Percentiles rank a stretch among this genome's conserved stretches.
Evolutionary conservation across 2,113 vertebrate genomes (phyloP).

Genomic region (Pica pica): DNA sequence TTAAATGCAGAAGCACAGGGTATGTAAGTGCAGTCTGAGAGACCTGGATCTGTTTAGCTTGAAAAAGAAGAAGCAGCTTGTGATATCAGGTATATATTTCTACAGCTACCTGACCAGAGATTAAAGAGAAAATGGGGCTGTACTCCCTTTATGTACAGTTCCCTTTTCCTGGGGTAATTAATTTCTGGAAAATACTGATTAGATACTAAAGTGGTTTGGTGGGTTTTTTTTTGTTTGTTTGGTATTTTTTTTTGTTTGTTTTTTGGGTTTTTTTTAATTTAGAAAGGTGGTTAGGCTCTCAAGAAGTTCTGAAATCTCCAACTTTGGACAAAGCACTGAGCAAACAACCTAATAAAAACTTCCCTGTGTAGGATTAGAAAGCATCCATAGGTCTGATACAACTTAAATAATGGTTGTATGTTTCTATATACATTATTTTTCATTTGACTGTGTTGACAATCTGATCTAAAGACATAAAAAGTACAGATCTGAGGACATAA

Average conservation of each 20-base stretch:
- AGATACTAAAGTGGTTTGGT: background rate
- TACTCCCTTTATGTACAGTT: background rate
- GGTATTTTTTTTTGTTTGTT: too few species aligned
- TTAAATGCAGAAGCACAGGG: background rate
- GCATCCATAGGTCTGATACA: background rate
- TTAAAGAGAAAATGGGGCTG: background rate
- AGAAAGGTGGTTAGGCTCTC: background rate
- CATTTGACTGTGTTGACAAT: background rate
- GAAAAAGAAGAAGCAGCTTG: background rate
- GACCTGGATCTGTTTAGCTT: background rate
- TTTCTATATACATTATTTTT: background rate
- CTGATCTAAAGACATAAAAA: background rate
- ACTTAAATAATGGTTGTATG: background rate
- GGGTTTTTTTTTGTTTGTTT: accelerated
- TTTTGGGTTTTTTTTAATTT: background rate
- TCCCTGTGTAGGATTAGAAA: background rate
- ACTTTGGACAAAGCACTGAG: background rate
- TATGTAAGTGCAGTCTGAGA: background rate
- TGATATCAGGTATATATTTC: background rate
- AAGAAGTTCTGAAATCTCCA: background rate
- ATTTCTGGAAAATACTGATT: background rate
- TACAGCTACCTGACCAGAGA: background rate
- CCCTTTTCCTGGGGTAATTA: background rate
- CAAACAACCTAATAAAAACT: background rate
- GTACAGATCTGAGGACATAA: background rate